Evolutionary conservation across 2,113 vertebrate species (phyloP), one percentile per base, ranked within the genome.

Genomic region (rat (Rattus norvegicus)): DNA sequence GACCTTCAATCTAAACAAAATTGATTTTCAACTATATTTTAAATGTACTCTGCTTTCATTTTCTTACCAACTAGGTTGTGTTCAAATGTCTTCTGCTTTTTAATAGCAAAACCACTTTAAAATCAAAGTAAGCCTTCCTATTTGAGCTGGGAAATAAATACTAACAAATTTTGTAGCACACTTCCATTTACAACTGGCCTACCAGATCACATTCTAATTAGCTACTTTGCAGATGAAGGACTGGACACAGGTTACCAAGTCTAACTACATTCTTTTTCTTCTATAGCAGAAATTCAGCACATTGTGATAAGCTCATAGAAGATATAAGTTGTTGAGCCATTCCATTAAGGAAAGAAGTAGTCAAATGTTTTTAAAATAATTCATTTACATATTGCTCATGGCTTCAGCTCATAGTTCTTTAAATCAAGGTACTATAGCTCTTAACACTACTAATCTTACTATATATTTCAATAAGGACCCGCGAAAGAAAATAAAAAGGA

Each of bases 101-200:
- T 67, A 88, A 72, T 5, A 84, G 52, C 88, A 17, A 69, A 14
- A 22, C 24, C 22, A 24, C 43, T 95, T 9, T n/a, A 65, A 90
- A 85, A n/a, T 22, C 19, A 67, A 90, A 97, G 84, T 43, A 61
- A 92, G 52, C 5, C 70, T 30, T 93, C 69, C 84, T 33, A 36
- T 22, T 47, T 28, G 30, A n/a, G 69, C 33, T 79, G 19, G 13
- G 28, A 14, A n/a, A 22, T 52, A 72, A 88, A 54, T 26, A 72
- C 56, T 13, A 73, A 14, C 3, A 22, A 28, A 49, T 19, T 39
- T 69, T n/a, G 65, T 8, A 85, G 30, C 10, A 49, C 33, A 43
- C 43, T 90, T 6, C 75, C 59, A 43, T 52, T 76, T 10, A 70
- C 0, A 86, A 65, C 19, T 63, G 36, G 33, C 22, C 52, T 36